A percentile compares a stretch with the other conserved stretches of the same genome.
These are phyloP conservation scores for Gymnorhina tibicen DNA, from an alignment of 2,113 vertebrate genomes.

Conservation along the genomic window DNA sequence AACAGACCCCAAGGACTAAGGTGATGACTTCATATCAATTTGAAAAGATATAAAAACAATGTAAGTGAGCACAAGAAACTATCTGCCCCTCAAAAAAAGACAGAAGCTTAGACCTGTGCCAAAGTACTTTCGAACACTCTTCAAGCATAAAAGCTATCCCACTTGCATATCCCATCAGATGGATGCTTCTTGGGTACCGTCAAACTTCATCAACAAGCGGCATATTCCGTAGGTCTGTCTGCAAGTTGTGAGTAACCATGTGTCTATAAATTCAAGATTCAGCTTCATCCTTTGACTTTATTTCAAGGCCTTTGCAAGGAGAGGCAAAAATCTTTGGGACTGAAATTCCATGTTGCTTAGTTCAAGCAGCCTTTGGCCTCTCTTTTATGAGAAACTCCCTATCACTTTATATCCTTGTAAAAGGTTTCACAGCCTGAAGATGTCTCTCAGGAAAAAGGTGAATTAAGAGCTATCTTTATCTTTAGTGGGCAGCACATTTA, in stretches of 20 bases:
- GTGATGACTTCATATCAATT: background rate
- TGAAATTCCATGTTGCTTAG: background rate
- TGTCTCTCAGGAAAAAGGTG: background rate
- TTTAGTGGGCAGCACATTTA: background rate
- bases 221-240: background rate
- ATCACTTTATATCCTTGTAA: background rate
- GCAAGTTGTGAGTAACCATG: background rate
- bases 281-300: background rate
- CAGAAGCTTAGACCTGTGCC: background rate
- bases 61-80: background rate
- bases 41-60: background rate
- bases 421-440: background rate
- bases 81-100: background rate
- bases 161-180: background rate
- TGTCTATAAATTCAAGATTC: background rate
- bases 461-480: background rate
- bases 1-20: background rate
- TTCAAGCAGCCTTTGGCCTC: background rate
- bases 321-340: background rate
- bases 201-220: background rate
- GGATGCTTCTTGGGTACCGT: background rate
- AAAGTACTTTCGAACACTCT: background rate
- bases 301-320: background rate
- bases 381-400: background rate
- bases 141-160: background rate